These are phyloP conservation scores for Diloba caeruleocephala DNA, from an alignment of 2,888 invertebrate genomes.

Conservation along the genomic window DNA sequence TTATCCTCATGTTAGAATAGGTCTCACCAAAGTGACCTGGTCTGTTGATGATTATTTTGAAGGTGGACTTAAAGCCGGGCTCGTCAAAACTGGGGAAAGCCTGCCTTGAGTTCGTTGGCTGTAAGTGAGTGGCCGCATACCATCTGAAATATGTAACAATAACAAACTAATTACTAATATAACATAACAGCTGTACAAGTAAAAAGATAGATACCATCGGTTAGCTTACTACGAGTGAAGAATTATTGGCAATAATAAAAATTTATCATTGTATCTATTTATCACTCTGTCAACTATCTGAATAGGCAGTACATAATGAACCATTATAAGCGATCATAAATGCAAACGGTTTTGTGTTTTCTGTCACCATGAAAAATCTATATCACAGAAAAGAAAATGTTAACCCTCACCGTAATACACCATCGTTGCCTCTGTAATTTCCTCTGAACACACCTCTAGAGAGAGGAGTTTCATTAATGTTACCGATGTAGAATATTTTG, in stretches of 20 bases:
- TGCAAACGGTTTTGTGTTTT: too few species aligned
- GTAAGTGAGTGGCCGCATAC: conserved; percentile 94
- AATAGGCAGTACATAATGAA: too few species aligned
- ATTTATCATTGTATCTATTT: too few species aligned
- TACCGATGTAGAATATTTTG: conserved; percentile 73
- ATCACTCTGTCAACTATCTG: too few species aligned
- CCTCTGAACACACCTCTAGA: conserved; percentile 83
- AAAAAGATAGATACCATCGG: too few species aligned
- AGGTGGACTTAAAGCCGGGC: conserved; percentile 90
- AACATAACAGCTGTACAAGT: too few species aligned
- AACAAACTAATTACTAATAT: too few species aligned
- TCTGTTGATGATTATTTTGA: conserved; percentile 87
- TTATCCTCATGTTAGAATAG: conserved; percentile 79
- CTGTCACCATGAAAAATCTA: too few species aligned
- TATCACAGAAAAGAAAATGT: background rate
- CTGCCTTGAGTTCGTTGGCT: conserved; percentile 93
- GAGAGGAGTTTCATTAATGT: conserved; percentile 82
- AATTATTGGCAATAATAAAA: too few species aligned
- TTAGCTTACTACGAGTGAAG: too few species aligned
- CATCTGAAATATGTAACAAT: too few species aligned
- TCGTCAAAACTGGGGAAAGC: conserved; percentile 96
- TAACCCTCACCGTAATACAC: conserved; percentile 70
- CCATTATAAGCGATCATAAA: too few species aligned
- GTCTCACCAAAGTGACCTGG: conserved; percentile 70
- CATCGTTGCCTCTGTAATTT: conserved; percentile 68